These are phyloP conservation scores for Amphimallon solstitiale DNA, from an alignment of 2,888 invertebrate genomes.

Conservation along the genomic window DNA sequence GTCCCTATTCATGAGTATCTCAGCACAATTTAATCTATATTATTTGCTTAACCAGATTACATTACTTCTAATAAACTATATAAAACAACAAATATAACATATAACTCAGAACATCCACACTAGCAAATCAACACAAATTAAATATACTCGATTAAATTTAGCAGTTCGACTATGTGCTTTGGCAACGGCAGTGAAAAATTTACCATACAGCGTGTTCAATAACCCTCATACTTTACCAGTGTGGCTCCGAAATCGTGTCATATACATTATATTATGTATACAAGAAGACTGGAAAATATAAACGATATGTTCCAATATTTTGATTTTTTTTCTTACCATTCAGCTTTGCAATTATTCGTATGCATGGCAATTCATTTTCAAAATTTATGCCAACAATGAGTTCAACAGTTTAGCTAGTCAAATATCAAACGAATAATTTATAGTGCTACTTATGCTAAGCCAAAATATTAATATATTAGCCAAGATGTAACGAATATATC, in stretches of 20 bases:
- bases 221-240: too few species aligned
- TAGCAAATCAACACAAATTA: conserved; percentile 1
- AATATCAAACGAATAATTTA: too few species aligned
- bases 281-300: too few species aligned
- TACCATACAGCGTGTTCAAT: conserved; percentile 1
- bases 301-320: conserved; percentile 5
- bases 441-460: too few species aligned
- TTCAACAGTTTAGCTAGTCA: too few species aligned
- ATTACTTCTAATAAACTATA: background rate
- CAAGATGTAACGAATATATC: too few species aligned
- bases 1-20: background rate
- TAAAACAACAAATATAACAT: background rate
- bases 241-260: too few species aligned
- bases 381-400: background rate
- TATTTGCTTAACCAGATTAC: background rate
- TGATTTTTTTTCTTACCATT: background rate
- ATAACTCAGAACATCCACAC: background rate
- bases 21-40: background rate
- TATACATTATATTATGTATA: too few species aligned
- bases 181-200: conserved; percentile 18
- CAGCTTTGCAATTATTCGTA: background rate
- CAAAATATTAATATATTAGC: too few species aligned
- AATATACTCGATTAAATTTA: background rate
- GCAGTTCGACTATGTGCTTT: background rate
- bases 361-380: conserved; percentile 10